Base-by-base conservation (phyloP, 2,113 vertebrate species). In the Paedocypris sp. region DNA sequence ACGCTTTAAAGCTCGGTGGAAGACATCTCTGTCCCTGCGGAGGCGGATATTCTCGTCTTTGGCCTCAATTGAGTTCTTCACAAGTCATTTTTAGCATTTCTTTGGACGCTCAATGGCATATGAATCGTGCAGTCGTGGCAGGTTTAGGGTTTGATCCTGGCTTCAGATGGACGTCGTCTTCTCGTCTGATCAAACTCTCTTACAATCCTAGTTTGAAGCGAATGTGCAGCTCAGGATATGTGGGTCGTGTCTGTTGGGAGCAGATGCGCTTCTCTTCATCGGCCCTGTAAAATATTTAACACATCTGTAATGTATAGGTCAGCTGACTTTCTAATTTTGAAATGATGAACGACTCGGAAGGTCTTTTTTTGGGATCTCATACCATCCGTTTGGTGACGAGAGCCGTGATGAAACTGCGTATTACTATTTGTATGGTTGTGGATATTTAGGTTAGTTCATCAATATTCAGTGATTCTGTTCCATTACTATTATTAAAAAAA, bases 231-330 rank as follows among this genome's bases (percentile, higher is more conserved):
- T 22, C 12, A 18, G 8, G 12, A 45, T 33, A 68, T 60, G 49
- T 68, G 67, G 65, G 65, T 26, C 60, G 56, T 31, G 50, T 26
- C 69, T 23, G 12, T 7, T 31, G 65, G 60, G 69, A 68, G 36
- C 32, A 47, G 38, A 54, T 51, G 15, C 43, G 29, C 20, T 28
- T 8, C 35, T 61, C 28, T 60, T 4, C 16, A 33, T 19, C 48
- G 51, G n/a, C 39, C 23, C 32, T n/a, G 7, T 68, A 31, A 60
- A 64, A 42, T 48, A 56, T 69, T 48, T 60, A 69, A 54, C 15
- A 54, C 38, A 35, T 33, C 11, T 56, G 28, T 48, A 46, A 47
- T 38, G n/a, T 51, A 59, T 64, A 35, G 33, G 54, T 36, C 11
- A 60, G 28, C 33, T 48, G 3, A 28, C 15, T 31, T 31, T 54